Evolutionary conservation across 2,113 vertebrate genomes (phyloP), one percentile per base, ranked within the genome.

Genomic region (Dascyllus trimaculatus): DNA sequence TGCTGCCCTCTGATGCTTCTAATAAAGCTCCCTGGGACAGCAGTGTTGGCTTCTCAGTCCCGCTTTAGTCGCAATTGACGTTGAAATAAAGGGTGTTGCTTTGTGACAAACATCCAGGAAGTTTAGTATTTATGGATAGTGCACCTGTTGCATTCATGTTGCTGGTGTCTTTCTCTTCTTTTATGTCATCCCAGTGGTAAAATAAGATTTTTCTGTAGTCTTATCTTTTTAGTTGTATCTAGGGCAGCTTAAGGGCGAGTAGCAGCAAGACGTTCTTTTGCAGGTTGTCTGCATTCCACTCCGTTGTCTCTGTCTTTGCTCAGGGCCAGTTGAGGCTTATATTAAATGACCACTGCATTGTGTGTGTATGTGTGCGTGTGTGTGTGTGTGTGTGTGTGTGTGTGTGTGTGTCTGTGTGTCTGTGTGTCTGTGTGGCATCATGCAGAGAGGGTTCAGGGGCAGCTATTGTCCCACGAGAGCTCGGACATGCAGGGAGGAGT

Each of bases 381-480:
- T 40, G 38, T 40, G 38, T 40, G 38, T 13, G 38, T 40, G 38
- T 40, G 9, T 40, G 38, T 13, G 9, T 13, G 38, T 11, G 9
- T 40, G 38, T 11, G 38, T 40, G 38, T 40, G 9, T 40, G 38
- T 11, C 1, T 13, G 38, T 13, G 38, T 40, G 38, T 11, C 1
- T 40, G 38, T 11, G 10, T 43, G 40, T 15, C 13, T 43, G 40
- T 43, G 40, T 43, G 49, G 64, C 32, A 35, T 68, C 24, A 18
- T 64, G 43, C 51, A 61, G 46, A 68, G 19, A 58, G 38, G 35
- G 26, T 56, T 85, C 78, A 77, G 51, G 81, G 71, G 19, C 11
- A 4, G 22, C 51, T 60, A 73, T 90, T 85, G 71, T 93, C 73
- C 68, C 80, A 70, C n/a, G 35, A 84, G 85, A 80, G 88, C 68